A percentile compares a stretch with the other conserved stretches of the same genome.
phyloP scores from a whole-genome alignment of 35 echinoderm and acorn worm species.

The Lytechinus pictus region DNA sequence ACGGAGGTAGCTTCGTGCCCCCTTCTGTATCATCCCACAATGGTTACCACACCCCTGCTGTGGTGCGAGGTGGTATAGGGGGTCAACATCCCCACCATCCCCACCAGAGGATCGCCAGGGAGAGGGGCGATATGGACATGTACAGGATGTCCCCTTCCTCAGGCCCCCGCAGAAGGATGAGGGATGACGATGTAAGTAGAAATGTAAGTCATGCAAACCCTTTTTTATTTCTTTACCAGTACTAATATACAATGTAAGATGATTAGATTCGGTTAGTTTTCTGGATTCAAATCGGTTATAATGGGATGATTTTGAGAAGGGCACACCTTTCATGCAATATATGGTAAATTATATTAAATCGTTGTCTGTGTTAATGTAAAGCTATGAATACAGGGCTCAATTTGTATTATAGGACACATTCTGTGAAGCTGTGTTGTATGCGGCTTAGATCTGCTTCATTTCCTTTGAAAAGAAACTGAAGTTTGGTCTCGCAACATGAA shows the following conservation, averaged over 20 bases:
- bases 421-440: neutral
- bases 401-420: neutral
- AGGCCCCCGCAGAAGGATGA: constrained; percentile 69
- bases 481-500: neutral
- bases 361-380: neutral
- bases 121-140: constrained; percentile 69
- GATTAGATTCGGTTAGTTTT: neutral
- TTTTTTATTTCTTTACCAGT: neutral
- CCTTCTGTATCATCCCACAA: constrained; percentile 66
- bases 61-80: constrained; percentile 37
- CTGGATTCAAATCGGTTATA: no score
- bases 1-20: constrained; percentile 86
- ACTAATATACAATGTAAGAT: neutral
- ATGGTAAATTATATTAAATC: neutral
- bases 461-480: neutral
- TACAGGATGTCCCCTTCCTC: constrained; percentile 76
- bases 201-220: neutral
- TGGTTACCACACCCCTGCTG: constrained; percentile 21
- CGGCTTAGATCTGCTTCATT: neutral
- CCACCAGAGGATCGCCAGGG: constrained; percentile 40
- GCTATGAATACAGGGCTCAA: neutral
- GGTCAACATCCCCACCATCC: constrained; percentile 59
- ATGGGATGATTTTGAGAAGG: neutral
- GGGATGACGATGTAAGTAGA: constrained; percentile 89
- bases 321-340: neutral